A percentile compares a stretch with the other conserved stretches of the same genome.
These are phyloP conservation scores for Ptychodera flava DNA, from an alignment of 35 echinoderm and acorn worm species.

Conservation along the genomic window DNA sequence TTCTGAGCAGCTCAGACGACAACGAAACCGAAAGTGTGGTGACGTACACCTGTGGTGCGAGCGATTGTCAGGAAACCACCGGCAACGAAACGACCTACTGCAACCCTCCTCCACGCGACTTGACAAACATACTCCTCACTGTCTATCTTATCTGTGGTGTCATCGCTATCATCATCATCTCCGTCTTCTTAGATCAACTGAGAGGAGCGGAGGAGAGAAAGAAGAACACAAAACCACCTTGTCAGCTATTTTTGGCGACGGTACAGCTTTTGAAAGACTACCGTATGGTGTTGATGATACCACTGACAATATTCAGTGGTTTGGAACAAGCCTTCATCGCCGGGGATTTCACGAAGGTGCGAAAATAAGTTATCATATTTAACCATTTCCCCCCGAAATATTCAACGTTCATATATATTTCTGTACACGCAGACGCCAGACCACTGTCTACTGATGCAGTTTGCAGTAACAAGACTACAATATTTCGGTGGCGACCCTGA, in stretches of 20 bases:
- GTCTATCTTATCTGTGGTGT: slow-evolving; percentile 68
- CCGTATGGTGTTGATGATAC: slow-evolving; percentile 56
- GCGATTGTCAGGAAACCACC: slow-evolving; percentile 70
- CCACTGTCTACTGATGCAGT: too few relatives aligned
- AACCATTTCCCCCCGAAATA: too few relatives aligned
- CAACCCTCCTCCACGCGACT: slow-evolving; percentile 41
- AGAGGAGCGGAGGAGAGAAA: slow-evolving; percentile 24
- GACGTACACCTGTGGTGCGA: slow-evolving; percentile 58
- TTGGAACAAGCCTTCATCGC: slow-evolving; percentile 94
- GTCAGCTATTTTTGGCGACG: slow-evolving; percentile 67
- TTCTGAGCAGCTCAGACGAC: slow-evolving; percentile 39
- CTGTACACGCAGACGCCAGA: too few relatives aligned
- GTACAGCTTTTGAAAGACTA: slow-evolving; percentile 46
- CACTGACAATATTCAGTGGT: slow-evolving; percentile 80
- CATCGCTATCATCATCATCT: slow-evolving; percentile 47
- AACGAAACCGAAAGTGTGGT: neutral
- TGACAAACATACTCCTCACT: slow-evolving; percentile 58
- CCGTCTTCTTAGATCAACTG: slow-evolving; percentile 52
- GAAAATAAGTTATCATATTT: too few relatives aligned
- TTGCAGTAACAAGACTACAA: too few relatives aligned
- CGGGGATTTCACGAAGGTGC: slow-evolving; percentile 91
- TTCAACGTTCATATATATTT: too few relatives aligned
- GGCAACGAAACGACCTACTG: slow-evolving; percentile 45
- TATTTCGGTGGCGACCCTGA: too few relatives aligned
- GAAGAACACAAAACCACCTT: slow-evolving; percentile 10